A percentile compares a stretch with the other conserved stretches of the same genome.
Conservation (phyloP, 2,888 invertebrate species). For the Atrina japonica region DNA sequence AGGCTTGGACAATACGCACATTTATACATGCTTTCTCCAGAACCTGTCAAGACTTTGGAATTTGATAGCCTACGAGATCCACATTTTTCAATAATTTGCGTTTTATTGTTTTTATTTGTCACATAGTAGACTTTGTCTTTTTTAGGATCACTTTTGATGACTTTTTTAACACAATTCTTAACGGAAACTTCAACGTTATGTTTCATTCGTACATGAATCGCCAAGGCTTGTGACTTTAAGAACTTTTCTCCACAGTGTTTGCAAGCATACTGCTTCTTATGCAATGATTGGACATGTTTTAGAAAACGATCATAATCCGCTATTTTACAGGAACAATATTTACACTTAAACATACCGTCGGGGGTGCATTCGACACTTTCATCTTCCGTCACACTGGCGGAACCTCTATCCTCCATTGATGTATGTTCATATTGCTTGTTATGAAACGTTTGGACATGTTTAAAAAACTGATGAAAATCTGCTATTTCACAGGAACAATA, state of each 20-base stretch:
- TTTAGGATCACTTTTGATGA: background rate
- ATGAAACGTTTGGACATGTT: background rate
- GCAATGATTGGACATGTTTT: conserved; percentile 14
- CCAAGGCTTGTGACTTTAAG: conserved; percentile 34
- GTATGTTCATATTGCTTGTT: too few species aligned
- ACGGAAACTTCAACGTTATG: conserved; percentile 3
- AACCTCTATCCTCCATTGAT: background rate
- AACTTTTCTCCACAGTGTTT: conserved; percentile 34
- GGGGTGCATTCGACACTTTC: too few species aligned
- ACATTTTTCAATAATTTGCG: background rate
- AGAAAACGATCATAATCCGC: background rate
- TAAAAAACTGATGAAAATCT: conserved; percentile 1
- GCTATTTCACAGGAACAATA: conserved; percentile 11
- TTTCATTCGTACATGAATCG: conserved; percentile 30
- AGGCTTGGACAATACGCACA: conserved; percentile 28
- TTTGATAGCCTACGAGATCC: background rate
- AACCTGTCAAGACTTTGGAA: background rate
- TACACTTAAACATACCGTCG: conserved; percentile 17
- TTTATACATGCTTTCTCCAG: conserved; percentile 7
- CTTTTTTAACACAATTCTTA: conserved; percentile 7
- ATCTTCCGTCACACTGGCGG: too few species aligned
- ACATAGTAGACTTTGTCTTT: background rate
- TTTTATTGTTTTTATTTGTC: background rate
- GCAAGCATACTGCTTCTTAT: conserved; percentile 31
- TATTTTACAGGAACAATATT: conserved; percentile 10